Base-by-base conservation (phyloP, 2,888 invertebrate species). In the Harmothoe impar region DNA sequence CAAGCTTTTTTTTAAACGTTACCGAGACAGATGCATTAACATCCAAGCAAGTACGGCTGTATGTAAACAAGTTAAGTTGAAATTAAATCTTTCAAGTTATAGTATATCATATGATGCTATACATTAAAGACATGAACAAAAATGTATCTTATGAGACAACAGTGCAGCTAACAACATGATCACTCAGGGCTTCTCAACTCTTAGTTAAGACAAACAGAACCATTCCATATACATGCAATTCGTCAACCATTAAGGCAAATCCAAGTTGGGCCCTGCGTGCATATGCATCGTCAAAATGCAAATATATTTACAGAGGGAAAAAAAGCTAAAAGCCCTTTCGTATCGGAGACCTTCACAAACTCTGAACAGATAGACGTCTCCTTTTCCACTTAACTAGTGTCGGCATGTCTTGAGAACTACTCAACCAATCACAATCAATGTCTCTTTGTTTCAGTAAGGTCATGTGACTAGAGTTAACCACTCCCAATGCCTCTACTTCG, bases 291-390 rank as follows among this genome's bases (percentile, higher is more conserved):
- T 43, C 43, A 81, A 81, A 81, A 81, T 81, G 81, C 81, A 81
- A 81, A 17, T 81, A 35, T 81, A 81, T 81, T 81, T 81, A 81
- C 81, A 81, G 33, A 81, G 81, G 43, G n/a, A n/a, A n/a, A 81
- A 81, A 43, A 81, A 35, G 33, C 81, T 43, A 77, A 62, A 81
- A 33, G 81, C 35, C 81, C 81, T 23, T 43, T 81, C 81, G 20
- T n/a, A 17, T 81, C 81, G 43, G 81, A 43, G 35, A 81, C 81
- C 31, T 33, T 81, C 81, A 81, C 81, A 81, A 35, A 25, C 43
- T 25, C 12, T 77, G 33, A 77, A 77, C 29, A 77, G 77, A 77
- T 23, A 33, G 5, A 12, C 7, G n/a, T 81, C 43, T 81, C 5
- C 3, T 17, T 81, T 35, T 10, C 35, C 43, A 81, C 25, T 29